Conservation (phyloP, 2,888 invertebrate species). For the Oxycera nigricornis region DNA sequence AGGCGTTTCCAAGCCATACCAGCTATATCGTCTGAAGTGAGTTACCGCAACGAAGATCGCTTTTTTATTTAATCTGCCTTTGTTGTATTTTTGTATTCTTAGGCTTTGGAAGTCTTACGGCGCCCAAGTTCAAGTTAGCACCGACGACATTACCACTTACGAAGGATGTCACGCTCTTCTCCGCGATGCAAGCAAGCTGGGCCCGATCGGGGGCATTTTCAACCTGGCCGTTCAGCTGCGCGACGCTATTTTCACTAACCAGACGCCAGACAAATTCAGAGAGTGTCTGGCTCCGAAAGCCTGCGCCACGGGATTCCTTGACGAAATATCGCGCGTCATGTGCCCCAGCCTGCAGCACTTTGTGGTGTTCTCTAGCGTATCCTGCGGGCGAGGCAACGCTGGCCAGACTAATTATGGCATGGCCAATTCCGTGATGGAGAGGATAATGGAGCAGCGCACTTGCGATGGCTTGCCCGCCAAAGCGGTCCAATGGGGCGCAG, state of each 20-base stretch:
- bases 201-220: constrained; percentile 83
- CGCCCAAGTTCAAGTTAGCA: constrained; percentile 72
- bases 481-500: constrained; percentile 92
- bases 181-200: constrained; percentile 68
- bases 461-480: constrained; percentile 76
- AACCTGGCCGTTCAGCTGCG: constrained; percentile 84
- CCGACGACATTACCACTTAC: constrained; percentile 73
- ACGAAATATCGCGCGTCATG: constrained; percentile 68
- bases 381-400: constrained; percentile 89
- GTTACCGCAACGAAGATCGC: no score
- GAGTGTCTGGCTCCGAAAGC: constrained; percentile 81
- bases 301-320: constrained; percentile 78
- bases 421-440: constrained; percentile 90
- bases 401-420: constrained; percentile 92
- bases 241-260: constrained; percentile 80
- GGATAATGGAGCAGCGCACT: constrained; percentile 79
- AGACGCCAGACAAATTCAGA: constrained; percentile 72
- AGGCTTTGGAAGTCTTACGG: constrained; percentile 77
- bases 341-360: constrained; percentile 74
- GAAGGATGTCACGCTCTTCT: constrained; percentile 76
- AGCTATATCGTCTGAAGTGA: constrained; percentile 74
- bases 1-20: constrained; percentile 84
- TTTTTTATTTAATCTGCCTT: not conserved
- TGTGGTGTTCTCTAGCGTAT: constrained; percentile 90
- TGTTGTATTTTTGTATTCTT: not conserved